Evolutionary conservation across 1,140 invertebrate species (phyloP), one percentile per base, ranked within the genome.

Genomic region (Diachasma alloeum): DNA sequence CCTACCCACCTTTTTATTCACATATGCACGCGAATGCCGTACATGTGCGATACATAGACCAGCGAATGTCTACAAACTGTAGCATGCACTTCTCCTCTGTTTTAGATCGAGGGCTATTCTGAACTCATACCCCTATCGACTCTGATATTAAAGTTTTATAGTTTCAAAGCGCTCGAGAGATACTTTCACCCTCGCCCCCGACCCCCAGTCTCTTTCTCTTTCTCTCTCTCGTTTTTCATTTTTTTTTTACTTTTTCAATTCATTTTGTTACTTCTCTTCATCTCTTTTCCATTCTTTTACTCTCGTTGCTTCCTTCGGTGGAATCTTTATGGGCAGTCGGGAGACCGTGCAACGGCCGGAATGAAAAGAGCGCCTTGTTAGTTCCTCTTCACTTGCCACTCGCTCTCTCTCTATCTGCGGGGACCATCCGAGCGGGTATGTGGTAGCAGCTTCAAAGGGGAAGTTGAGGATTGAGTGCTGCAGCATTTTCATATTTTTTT

Each of bases 361-460:
- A 86, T 86, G 85, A 87, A 87, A n/a, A 87, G 86, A 85, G 77
- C 80, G 81, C 81, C 82, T 88, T 87, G 85, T 88, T 86, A 81
- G 77, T 77, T 71, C 26, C 67, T 26, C 72, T 74, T 75, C 56
- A 67, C 72, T 77, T 59, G 48, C 19, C 22, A 17, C 44, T 72
- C 37, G 26, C 17, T 31, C 59, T 19, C 26, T 73, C 4, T 19
- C 48, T 15, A 13, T 5, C 48, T 53, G n/a, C n/a, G 48, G 9
- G 48, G 6, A 31, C 31, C 31, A 31, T 31, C 6, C 48, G 17
- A 53, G 48, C 13, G n/a, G 15, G 48, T n/a, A 53, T 19, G 48
- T 53, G 48, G 48, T 53, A n/a, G 44, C 44, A 3, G 48, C 15
- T 53, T 53, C 48, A 53, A 53, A 53, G 48, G 31, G 31, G 31